These are phyloP conservation scores for Rhogogaster chlorosoma DNA, from an alignment of 2,888 invertebrate species.

Conservation along the genomic window DNA sequence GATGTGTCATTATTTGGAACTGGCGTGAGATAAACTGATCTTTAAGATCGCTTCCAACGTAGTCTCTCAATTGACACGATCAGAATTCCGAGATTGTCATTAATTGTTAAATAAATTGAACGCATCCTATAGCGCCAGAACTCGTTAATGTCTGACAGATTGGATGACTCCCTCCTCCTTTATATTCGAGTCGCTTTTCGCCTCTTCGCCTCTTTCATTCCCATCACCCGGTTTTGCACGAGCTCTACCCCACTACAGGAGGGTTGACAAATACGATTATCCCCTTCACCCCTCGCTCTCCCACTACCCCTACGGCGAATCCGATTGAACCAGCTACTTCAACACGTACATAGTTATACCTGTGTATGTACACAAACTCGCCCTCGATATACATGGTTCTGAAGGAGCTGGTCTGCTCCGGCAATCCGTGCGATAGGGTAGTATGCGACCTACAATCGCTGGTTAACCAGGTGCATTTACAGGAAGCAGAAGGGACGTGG, in stretches of 20 bases:
- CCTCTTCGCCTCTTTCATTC: slow-evolving; percentile 6
- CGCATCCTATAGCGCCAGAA: neutral
- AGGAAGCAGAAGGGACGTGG: slow-evolving; percentile 12
- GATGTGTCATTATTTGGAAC: neutral
- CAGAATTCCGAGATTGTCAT: slow-evolving; percentile 17
- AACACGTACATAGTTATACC: slow-evolving; percentile 8
- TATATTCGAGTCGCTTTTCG: neutral
- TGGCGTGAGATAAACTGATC: neutral
- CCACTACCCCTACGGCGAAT: neutral
- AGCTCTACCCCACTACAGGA: slow-evolving; percentile 11
- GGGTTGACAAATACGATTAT: slow-evolving; percentile 48
- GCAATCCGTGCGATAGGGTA: neutral
- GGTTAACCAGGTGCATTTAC: slow-evolving; percentile 13
- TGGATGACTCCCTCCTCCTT: neutral
- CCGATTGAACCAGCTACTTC: slow-evolving; percentile 16
- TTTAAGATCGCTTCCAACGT: neutral
- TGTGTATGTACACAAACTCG: slow-evolving; percentile 16
- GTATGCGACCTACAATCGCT: slow-evolving; percentile 8
- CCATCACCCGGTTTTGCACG: neutral
- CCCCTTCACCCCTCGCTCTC: neutral
- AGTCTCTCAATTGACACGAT: slow-evolving; percentile 20
- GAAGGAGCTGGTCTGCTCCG: neutral
- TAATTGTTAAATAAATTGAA: slow-evolving; percentile 42
- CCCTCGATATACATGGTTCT: neutral
- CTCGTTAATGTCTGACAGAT: slow-evolving; percentile 53